phyloP scores from a whole-genome alignment of 2,797 vertebrate genomes.

The Hybognathus amarus region DNA sequence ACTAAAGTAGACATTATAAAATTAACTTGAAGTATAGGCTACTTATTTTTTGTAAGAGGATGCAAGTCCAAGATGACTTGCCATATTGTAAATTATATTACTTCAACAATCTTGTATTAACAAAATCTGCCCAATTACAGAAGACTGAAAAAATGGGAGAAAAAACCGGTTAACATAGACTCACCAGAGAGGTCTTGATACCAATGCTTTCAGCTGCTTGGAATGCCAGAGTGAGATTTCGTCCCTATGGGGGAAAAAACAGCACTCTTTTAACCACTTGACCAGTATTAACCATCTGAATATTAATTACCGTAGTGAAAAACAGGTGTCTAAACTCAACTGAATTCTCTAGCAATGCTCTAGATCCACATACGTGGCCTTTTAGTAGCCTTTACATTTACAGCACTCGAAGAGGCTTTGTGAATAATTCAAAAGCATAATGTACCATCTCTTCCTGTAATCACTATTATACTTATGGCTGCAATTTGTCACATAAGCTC shows the following conservation, averaged over 20 bases:
- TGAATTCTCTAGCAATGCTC: background rate
- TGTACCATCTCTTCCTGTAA: slow-evolving; percentile 37
- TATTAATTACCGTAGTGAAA: slow-evolving; percentile 1
- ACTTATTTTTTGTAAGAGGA: too few species aligned
- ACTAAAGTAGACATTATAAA: too few species aligned
- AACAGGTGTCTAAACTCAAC: background rate
- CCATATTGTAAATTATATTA: background rate
- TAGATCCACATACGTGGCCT: background rate
- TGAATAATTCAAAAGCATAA: slow-evolving; percentile 46
- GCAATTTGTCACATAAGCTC: slow-evolving; percentile 17
- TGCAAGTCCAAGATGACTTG: too few species aligned
- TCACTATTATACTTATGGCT: slow-evolving; percentile 31
- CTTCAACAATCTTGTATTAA: background rate
- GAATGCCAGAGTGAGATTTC: slow-evolving; percentile 94
- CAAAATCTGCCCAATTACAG: background rate
- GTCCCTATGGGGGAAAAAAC: slow-evolving; percentile 77
- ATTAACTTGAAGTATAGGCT: too few species aligned
- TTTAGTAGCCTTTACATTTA: slow-evolving; percentile 3
- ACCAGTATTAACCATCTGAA: background rate
- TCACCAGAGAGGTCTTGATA: slow-evolving; percentile 95
- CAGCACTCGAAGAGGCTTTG: background rate
- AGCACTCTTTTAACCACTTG: background rate
- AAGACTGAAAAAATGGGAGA: background rate
- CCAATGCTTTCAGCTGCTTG: slow-evolving; percentile 96
- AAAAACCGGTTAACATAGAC: slow-evolving; percentile 68